Percentiles rank a stretch among this genome's conserved stretches.
These are phyloP conservation scores for Crocodylus rhombifer DNA, from an alignment of 2,797 vertebrate genomes.

Conservation along the genomic window DNA sequence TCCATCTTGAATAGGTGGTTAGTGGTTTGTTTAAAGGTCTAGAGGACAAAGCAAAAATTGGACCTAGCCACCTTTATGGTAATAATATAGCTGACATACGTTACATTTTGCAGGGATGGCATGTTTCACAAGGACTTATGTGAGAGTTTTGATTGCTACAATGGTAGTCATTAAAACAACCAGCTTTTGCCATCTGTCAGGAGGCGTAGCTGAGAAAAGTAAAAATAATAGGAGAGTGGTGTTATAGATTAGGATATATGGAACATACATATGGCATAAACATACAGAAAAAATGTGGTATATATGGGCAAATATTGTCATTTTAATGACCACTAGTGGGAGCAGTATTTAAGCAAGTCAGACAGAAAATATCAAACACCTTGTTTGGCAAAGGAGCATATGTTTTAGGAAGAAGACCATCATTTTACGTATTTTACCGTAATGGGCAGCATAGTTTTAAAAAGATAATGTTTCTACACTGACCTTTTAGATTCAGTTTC, in stretches of 20 bases:
- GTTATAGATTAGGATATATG: not conserved
- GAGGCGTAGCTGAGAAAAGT: not conserved
- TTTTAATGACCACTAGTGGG: not conserved
- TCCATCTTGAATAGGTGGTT: not conserved
- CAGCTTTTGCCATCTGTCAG: not conserved
- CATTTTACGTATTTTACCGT: not conserved
- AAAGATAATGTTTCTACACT: not conserved
- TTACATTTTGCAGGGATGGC: not conserved
- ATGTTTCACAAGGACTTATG: not conserved
- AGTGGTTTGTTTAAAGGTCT: not conserved
- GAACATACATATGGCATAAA: no score
- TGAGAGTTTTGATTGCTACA: not conserved
- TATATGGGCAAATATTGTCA: not conserved
- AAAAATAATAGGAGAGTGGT: not conserved
- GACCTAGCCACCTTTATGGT: not conserved
- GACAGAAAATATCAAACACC: not conserved
- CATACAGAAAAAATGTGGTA: not conserved
- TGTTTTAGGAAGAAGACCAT: not conserved
- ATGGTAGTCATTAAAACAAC: not conserved
- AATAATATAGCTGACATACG: not conserved
- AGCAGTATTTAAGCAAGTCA: not conserved
- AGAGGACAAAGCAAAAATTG: not conserved
- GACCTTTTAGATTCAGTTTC: not conserved
- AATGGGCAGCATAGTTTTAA: not conserved
- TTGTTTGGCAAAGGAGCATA: slow-evolving; percentile 11